Evolutionary conservation across 2,797 vertebrate genomes (phyloP).

Genomic region (Acanthornis magna): DNA sequence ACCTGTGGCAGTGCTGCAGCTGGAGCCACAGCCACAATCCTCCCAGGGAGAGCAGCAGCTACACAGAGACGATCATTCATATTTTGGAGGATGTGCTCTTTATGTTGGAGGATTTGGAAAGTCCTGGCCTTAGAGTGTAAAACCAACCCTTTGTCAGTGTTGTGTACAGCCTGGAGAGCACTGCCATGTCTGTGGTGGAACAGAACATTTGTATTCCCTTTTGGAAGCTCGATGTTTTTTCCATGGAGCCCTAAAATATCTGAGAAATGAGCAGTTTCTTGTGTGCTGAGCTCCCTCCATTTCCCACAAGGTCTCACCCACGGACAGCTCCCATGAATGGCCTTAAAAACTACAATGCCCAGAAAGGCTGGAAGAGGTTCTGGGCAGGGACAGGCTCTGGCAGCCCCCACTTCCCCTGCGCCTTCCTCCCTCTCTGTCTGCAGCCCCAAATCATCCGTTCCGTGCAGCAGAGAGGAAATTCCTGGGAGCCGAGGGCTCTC

Average conservation of each 20-base stretch:
- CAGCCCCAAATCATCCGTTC: neutral
- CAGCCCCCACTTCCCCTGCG: neutral
- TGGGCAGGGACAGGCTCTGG: neutral
- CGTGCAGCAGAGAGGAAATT: accelerated
- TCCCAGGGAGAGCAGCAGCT: neutral
- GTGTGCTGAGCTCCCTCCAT: neutral
- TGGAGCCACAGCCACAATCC: neutral
- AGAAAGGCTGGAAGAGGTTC: neutral
- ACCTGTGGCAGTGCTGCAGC: neutral
- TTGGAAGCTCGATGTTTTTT: neutral
- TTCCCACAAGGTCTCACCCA: neutral
- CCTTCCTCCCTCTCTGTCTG: neutral
- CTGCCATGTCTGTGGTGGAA: neutral
- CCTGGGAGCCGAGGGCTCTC: accelerated
- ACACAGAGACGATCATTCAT: neutral
- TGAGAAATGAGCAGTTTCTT: neutral
- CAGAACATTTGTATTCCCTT: neutral
- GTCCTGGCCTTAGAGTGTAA: neutral
- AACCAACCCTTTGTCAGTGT: neutral
- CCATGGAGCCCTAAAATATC: neutral
- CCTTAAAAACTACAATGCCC: neutral
- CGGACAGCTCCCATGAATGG: accelerated
- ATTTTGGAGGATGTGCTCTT: neutral
- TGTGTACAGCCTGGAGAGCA: neutral
- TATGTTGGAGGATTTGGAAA: neutral